These are phyloP conservation scores for Tiphia femorata DNA, from an alignment of 2,888 invertebrate species.

Conservation along the genomic window DNA sequence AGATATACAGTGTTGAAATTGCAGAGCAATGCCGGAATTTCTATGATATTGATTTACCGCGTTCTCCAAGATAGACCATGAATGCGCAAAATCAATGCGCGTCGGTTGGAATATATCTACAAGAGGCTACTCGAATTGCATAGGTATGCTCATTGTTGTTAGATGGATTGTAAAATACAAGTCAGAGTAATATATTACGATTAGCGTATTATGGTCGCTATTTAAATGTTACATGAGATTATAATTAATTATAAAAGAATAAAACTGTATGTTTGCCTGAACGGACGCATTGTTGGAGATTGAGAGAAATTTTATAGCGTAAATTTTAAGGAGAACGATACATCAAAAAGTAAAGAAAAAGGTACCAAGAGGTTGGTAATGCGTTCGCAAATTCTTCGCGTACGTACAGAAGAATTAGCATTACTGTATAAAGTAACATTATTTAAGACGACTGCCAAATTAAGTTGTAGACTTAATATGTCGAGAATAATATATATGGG, in stretches of 20 bases:
- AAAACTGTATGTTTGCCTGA: constrained; percentile 33
- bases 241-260: constrained; percentile 40
- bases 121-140: constrained; percentile 54
- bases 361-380: constrained; percentile 14
- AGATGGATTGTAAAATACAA: constrained; percentile 54
- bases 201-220: constrained; percentile 26
- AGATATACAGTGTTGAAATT: too few relatives aligned
- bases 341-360: constrained; percentile 1
- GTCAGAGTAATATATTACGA: constrained; percentile 56
- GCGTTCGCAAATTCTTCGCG: constrained; percentile 22
- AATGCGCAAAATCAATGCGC: not conserved
- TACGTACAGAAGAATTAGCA: constrained; percentile 6
- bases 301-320: constrained; percentile 58
- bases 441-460: constrained; percentile 43
- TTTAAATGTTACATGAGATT: constrained; percentile 43
- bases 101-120: constrained; percentile 34
- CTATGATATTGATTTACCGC: too few relatives aligned
- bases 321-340: constrained; percentile 37
- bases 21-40: too few relatives aligned
- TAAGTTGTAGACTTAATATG: constrained; percentile 19
- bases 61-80: too few relatives aligned
- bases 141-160: constrained; percentile 53
- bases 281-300: constrained; percentile 54
- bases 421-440: constrained; percentile 44
- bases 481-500: constrained; percentile 18